These are phyloP conservation scores for Euphonia xanthogaster DNA, from an alignment of 2,797 vertebrate genomes.

Conservation along the genomic window DNA sequence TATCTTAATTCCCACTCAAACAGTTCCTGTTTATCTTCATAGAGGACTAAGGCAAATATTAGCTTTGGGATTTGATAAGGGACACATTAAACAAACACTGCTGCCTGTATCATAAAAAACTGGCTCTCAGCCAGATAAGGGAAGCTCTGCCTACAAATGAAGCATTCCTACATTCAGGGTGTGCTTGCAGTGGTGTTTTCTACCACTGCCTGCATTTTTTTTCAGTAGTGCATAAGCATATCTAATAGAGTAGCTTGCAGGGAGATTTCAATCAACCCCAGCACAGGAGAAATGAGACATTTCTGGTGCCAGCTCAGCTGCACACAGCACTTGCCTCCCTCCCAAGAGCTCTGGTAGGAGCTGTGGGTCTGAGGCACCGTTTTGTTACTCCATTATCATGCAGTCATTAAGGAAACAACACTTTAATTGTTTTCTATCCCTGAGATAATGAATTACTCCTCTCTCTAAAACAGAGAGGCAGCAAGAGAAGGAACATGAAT, in stretches of 20 bases:
- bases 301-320: neutral
- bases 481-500: neutral
- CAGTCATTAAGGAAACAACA: neutral
- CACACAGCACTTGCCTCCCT: neutral
- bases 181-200: slow-evolving; percentile 2
- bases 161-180: neutral
- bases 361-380: neutral
- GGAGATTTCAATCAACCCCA: neutral
- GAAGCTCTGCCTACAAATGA: neutral
- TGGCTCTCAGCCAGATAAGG: neutral
- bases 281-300: neutral
- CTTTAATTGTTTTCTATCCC: neutral
- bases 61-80: slow-evolving; percentile 40
- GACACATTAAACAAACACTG: slow-evolving; percentile 19
- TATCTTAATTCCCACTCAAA: slow-evolving; percentile 44
- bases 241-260: slow-evolving; percentile 10
- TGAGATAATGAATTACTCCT: neutral
- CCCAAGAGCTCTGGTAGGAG: neutral
- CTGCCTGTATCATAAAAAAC: neutral
- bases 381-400: neutral
- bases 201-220: neutral
- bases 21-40: slow-evolving; percentile 13
- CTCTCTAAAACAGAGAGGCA: neutral
- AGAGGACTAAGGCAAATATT: slow-evolving; percentile 36
- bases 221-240: neutral